Percentiles rank a stretch among this genome's conserved stretches.
Evolutionary conservation across 1,140 invertebrate species (phyloP).

Genomic region (Euschistus heros): DNA sequence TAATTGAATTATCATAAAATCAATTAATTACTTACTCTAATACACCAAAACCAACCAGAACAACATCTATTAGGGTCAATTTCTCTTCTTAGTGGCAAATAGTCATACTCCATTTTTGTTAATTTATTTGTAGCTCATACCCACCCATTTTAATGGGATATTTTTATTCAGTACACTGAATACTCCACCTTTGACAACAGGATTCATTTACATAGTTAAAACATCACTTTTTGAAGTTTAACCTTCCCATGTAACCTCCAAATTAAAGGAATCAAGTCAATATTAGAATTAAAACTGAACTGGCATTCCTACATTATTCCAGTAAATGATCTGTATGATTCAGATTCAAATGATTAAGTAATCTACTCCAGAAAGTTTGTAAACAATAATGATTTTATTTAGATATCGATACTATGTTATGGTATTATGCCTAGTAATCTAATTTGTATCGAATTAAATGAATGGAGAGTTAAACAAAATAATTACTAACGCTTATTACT

Average conservation of each 20-base stretch:
- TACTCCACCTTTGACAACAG: not conserved
- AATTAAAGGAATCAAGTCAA: not conserved
- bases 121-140: not conserved
- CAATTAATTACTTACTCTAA: conserved; percentile 43
- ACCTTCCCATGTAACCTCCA: not conserved
- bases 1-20: not conserved
- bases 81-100: conserved; percentile 43
- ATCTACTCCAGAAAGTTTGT: not conserved
- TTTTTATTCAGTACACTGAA: conserved; percentile 1
- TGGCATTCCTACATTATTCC: not conserved
- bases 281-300: not conserved
- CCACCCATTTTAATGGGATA: not conserved
- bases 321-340: not conserved
- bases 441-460: no score
- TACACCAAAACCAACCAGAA: conserved; percentile 65
- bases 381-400: conserved; percentile 13
- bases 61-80: conserved; percentile 67
- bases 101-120: conserved; percentile 27
- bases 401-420: no score
- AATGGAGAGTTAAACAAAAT: no score
- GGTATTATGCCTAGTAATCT: not conserved
- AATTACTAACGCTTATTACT: no score
- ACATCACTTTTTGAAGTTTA: conserved; percentile 1
- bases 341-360: no score
- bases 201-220: not conserved